These are phyloP conservation scores for Tethya wilhelma DNA, from an alignment of 37 sponge, comb jelly and placozoan species.

Conservation along the genomic window DNA sequence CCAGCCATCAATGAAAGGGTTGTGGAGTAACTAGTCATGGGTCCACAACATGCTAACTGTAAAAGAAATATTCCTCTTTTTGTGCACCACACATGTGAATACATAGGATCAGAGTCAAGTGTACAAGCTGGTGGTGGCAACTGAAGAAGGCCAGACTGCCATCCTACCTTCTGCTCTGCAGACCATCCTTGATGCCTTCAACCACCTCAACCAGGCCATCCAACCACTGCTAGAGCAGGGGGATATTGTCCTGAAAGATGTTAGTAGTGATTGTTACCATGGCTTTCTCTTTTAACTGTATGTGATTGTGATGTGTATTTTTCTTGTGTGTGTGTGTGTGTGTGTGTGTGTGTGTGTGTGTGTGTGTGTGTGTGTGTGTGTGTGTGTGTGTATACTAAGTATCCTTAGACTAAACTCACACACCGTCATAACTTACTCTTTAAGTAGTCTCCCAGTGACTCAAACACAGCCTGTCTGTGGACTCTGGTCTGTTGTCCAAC, in stretches of 20 bases:
- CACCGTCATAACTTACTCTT: slow-evolving; percentile 18
- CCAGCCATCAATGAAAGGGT: too few relatives aligned
- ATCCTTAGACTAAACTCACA: background rate
- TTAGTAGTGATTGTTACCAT: too few relatives aligned
- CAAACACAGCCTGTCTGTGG: slow-evolving; percentile 42
- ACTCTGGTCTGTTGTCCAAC: slow-evolving; percentile 11
- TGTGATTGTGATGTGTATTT: too few relatives aligned
- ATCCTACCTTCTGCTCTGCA: background rate
- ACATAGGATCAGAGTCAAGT: background rate
- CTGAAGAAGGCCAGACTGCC: background rate
- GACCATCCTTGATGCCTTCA: background rate
- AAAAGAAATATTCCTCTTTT: background rate
- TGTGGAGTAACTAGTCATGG: too few relatives aligned
- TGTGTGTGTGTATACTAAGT: too few relatives aligned
- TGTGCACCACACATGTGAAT: background rate
- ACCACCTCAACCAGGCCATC: background rate
- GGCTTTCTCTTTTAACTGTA: too few relatives aligned
- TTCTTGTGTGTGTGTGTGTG: too few relatives aligned
- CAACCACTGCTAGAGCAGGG: background rate
- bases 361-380: too few relatives aligned
- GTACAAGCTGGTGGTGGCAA: background rate
- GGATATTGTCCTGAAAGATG: background rate
- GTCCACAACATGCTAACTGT: too few relatives aligned
- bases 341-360: too few relatives aligned
- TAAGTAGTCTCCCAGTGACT: slow-evolving; percentile 37